Base-by-base conservation (phyloP, 2,797 vertebrate genomes). In the Hyperoplus immaculatus region DNA sequence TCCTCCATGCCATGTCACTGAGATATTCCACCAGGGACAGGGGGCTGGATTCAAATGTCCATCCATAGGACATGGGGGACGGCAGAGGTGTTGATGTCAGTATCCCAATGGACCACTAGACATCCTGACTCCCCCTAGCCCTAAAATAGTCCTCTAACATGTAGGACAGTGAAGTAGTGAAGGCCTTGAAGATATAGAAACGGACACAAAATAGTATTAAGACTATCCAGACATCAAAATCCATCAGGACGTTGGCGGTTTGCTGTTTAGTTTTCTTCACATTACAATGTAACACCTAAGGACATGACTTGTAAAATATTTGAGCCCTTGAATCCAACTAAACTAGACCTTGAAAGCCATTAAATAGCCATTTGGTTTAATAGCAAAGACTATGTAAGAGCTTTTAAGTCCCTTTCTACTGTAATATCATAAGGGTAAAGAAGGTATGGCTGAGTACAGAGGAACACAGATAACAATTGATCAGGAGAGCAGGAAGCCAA, bases 71-170 rank as follows among this genome's bases (percentile, higher is more conserved):
- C 29, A 29, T 29, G n/a, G 57, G 3, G 42, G 69, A 77, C 5
- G n/a, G 53, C 45, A 58, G 59, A 78, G 64, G 74, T 78, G 57
- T 83, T 12, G 43, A 63, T 75, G 45, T 84, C 51, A 0, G 58
- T 66, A 43, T 64, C 73, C 58, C 15, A 1, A 45, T 18, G 51
- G 41, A 50, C 49, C 61, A 38, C 76, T 59, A 85, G 85, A 90
- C 88, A 78, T 62, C 41, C 69, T 65, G 80, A 78, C 84, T 78
- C 81, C 81, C 57, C 2, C 0, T 18, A 78, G 43, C 47, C 83
- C 78, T 66, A 81, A 85, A 90, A 88, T 86, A 89, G 72, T 46
- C 67, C 41, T n/a, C 16, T 10, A 13, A 69, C 62, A 78, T 68
- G 36, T 66, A 59, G 46, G 42, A 54, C 66, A 66, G 16, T 12